Conservation (phyloP, 2,797 vertebrate species). For the Sandelia bainsii region DNA sequence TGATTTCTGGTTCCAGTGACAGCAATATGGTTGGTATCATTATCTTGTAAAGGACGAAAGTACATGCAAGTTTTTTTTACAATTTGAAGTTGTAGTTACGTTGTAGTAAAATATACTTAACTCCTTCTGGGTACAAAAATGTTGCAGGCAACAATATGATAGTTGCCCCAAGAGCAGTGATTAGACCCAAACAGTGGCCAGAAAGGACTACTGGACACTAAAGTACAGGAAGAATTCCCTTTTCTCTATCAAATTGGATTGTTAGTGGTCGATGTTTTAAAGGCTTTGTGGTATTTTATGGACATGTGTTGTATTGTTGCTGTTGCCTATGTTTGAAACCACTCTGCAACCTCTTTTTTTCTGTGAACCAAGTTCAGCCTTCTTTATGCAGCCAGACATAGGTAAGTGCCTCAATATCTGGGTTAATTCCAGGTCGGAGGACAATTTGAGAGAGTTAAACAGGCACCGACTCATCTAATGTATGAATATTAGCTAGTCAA, state of each 20-base stretch:
- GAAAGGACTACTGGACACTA: not conserved
- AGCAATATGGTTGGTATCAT: conserved; percentile 21
- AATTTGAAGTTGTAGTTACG: conserved; percentile 2
- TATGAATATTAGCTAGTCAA: conserved; percentile 41
- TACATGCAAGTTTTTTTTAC: conserved; percentile 2
- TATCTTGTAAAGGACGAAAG: conserved; percentile 9
- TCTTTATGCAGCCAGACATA: conserved; percentile 33
- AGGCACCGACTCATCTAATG: conserved; percentile 43
- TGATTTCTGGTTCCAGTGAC: conserved; percentile 34
- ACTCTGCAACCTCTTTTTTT: conserved; percentile 3
- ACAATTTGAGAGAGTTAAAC: conserved; percentile 49
- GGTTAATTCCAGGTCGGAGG: conserved; percentile 63
- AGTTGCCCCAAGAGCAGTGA: not conserved
- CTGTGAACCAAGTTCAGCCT: conserved; percentile 42
- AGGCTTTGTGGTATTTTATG: conserved; percentile 27
- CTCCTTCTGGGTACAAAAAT: not conserved
- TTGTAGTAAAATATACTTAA: conserved; percentile 7
- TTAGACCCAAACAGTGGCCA: conserved; percentile 10
- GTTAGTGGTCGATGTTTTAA: conserved; percentile 6
- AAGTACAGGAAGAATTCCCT: conserved; percentile 1
- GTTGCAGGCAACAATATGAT: not conserved
- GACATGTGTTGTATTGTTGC: conserved; percentile 26
- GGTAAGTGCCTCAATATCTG: conserved; percentile 35
- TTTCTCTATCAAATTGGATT: conserved; percentile 27
- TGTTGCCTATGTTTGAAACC: conserved; percentile 19